Evolutionary conservation across 2,888 invertebrate species (phyloP).

Genomic region (Tinea pellionella): DNA sequence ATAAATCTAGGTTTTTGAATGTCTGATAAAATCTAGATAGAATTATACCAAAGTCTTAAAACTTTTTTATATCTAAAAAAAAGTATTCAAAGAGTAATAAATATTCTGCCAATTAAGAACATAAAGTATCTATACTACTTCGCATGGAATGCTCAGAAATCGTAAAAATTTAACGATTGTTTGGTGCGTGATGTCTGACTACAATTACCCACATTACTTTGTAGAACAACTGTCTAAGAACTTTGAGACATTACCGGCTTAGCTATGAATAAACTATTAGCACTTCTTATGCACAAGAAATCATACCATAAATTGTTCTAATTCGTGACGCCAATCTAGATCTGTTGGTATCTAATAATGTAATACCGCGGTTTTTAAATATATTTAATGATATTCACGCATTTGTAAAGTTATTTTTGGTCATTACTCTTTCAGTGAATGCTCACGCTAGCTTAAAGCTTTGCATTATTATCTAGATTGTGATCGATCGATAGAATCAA

Average conservation of each 20-base stretch:
- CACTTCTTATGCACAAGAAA: not conserved
- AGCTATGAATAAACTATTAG: not conserved
- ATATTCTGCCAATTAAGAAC: not conserved
- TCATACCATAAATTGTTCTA: not conserved
- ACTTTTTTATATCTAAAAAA: not conserved
- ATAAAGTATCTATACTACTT: not conserved
- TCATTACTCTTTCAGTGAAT: too few species aligned
- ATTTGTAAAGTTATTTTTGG: too few species aligned
- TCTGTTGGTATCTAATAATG: not conserved
- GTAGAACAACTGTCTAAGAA: not conserved
- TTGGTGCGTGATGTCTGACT: conserved; percentile 8
- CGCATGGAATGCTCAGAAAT: conserved; percentile 6
- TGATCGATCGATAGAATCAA: not conserved
- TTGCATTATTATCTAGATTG: not conserved
- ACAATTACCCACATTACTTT: conserved; percentile 6
- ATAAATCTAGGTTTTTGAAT: too few species aligned
- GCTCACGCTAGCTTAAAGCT: not conserved
- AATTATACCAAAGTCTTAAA: too few species aligned
- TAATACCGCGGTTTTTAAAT: not conserved
- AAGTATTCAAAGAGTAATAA: not conserved
- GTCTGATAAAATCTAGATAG: too few species aligned
- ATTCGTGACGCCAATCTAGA: not conserved
- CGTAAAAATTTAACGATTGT: conserved; percentile 9
- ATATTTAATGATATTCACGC: too few species aligned
- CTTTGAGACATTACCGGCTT: not conserved